These are phyloP conservation scores for Netelia melanura DNA, from an alignment of 2,888 invertebrate species.

Conservation along the genomic window DNA sequence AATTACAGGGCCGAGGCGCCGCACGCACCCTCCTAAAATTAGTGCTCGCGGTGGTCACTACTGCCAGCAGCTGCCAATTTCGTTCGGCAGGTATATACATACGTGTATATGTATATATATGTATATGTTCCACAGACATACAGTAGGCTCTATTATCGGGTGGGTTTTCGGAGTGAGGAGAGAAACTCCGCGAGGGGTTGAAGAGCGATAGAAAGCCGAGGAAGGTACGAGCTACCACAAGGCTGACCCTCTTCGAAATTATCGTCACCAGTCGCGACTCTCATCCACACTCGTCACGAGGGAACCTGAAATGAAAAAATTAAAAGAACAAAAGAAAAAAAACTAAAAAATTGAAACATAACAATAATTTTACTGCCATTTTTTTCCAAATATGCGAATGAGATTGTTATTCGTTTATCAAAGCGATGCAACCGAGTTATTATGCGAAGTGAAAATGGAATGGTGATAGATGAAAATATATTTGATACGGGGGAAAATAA, in stretches of 20 bases:
- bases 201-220: slow-evolving; percentile 64
- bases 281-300: slow-evolving; percentile 37
- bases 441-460: background rate
- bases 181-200: slow-evolving; percentile 48
- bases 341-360: slow-evolving; percentile 9
- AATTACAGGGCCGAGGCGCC: slow-evolving; percentile 81
- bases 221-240: slow-evolving; percentile 49
- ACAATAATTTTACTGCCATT: slow-evolving; percentile 10
- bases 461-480: background rate
- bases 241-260: slow-evolving; percentile 59
- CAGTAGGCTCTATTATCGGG: background rate
- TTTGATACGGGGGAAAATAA: background rate
- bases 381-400: slow-evolving; percentile 20
- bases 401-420: no score
- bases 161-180: slow-evolving; percentile 40
- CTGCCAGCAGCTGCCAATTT: slow-evolving; percentile 76
- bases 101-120: background rate
- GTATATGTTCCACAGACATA: slow-evolving; percentile 15
- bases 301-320: slow-evolving; percentile 12
- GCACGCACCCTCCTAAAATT: slow-evolving; percentile 73
- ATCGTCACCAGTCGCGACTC: slow-evolving; percentile 40
- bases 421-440: no score
- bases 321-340: background rate
- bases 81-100: slow-evolving; percentile 64
- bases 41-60: slow-evolving; percentile 65